phyloP scores from a whole-genome alignment of 2,888 invertebrate genomes.

The Carterocephalus palaemon region DNA sequence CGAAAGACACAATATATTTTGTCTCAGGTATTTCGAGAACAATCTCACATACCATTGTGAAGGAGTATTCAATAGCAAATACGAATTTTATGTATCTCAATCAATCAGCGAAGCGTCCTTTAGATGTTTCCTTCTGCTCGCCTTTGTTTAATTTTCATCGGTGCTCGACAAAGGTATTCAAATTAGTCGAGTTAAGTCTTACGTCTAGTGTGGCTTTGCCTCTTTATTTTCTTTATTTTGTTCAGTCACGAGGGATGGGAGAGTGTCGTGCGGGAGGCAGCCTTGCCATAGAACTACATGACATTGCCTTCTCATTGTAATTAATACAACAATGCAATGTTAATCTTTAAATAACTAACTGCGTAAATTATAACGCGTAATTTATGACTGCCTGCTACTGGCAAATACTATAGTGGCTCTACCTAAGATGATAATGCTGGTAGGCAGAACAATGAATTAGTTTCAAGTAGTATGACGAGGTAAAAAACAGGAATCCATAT shows the following conservation, averaged over 20 bases:
- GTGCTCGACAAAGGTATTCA: slow-evolving; percentile 39
- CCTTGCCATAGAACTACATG: slow-evolving; percentile 37
- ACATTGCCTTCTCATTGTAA: slow-evolving; percentile 32
- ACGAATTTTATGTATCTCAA: slow-evolving; percentile 31
- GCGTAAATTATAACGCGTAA: slow-evolving; percentile 35
- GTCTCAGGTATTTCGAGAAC: slow-evolving; percentile 1
- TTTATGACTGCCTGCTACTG: slow-evolving; percentile 33
- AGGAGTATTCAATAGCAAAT: slow-evolving; percentile 20
- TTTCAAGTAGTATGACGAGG: no score
- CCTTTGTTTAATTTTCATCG: slow-evolving; percentile 37
- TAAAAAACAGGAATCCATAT: no score
- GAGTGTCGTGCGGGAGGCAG: slow-evolving; percentile 39
- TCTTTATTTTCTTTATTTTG: slow-evolving; percentile 30
- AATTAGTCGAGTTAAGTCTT: slow-evolving; percentile 33
- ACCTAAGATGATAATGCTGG: slow-evolving; percentile 8
- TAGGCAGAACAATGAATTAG: slow-evolving; percentile 11
- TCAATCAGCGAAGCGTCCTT: slow-evolving; percentile 34
- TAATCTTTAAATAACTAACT: slow-evolving; percentile 38
- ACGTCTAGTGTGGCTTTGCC: background rate
- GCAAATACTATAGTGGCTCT: slow-evolving; percentile 29
- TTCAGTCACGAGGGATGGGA: slow-evolving; percentile 38
- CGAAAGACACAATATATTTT: no score
- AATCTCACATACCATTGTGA: background rate
- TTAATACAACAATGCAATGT: slow-evolving; percentile 37
- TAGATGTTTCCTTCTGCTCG: slow-evolving; percentile 33